These are phyloP conservation scores for Anoplius nigerrimus DNA, from an alignment of 2,888 invertebrate genomes.

Conservation along the genomic window DNA sequence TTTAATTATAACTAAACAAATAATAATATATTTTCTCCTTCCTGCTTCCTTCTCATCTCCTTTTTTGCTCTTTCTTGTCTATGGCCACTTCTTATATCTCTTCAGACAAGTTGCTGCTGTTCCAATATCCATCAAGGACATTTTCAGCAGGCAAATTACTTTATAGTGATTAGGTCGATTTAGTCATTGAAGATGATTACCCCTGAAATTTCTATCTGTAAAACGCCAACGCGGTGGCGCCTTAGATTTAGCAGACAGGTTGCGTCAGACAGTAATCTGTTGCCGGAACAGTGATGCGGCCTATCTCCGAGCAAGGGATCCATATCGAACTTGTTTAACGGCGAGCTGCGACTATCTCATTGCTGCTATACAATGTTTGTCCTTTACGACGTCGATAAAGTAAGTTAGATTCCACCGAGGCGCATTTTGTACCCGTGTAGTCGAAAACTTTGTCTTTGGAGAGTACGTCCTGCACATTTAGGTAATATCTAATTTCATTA, in stretches of 20 bases:
- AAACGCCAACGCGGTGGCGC: neutral
- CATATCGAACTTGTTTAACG: constrained; percentile 4
- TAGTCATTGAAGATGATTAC: constrained; percentile 33
- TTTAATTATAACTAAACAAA: too few species aligned
- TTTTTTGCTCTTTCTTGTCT: neutral
- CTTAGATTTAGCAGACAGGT: neutral
- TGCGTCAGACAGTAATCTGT: neutral
- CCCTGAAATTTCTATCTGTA: constrained; percentile 39
- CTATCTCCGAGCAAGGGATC: neutral
- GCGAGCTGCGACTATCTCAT: neutral
- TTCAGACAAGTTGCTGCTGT: neutral
- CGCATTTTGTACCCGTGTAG: too few species aligned
- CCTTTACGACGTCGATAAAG: too few species aligned
- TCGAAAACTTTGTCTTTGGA: too few species aligned
- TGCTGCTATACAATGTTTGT: neutral
- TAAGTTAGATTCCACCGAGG: too few species aligned
- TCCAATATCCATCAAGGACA: too few species aligned
- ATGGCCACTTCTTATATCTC: neutral
- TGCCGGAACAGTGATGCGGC: too few species aligned
- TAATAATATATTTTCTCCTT: too few species aligned
- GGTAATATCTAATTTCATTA: too few species aligned
- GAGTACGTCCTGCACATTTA: too few species aligned
- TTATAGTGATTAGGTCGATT: constrained; percentile 2
- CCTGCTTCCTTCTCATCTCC: neutral
- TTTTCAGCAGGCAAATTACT: too few species aligned